Percentiles rank a stretch among this genome's conserved stretches.
These are phyloP conservation scores for Centropus bengalensis DNA, from an alignment of 2,113 vertebrate genomes.

Conservation along the genomic window DNA sequence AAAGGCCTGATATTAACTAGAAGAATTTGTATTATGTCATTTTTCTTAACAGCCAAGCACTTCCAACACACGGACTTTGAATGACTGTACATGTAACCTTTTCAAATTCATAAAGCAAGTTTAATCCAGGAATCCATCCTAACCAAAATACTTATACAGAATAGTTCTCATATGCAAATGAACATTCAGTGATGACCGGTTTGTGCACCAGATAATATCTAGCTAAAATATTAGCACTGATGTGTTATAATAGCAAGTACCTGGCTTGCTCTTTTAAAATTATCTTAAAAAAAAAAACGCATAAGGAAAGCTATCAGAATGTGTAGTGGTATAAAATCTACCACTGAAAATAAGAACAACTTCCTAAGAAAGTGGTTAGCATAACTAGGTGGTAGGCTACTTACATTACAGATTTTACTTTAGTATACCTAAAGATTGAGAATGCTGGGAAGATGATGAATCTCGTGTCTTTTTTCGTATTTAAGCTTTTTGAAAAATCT, in stretches of 20 bases:
- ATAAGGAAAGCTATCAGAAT: neutral
- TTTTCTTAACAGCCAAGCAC: neutral
- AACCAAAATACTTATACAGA: neutral
- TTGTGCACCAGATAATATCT: neutral
- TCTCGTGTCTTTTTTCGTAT: neutral
- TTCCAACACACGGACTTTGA: neutral
- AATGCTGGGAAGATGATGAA: neutral
- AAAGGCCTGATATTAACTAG: neutral
- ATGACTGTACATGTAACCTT: neutral
- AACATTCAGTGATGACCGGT: neutral
- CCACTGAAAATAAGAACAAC: neutral
- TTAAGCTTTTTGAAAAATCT: neutral
- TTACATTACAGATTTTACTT: neutral
- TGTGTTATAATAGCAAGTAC: neutral
- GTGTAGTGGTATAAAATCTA: neutral
- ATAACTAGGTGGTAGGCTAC: neutral
- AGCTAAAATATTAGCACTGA: neutral
- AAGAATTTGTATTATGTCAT: neutral
- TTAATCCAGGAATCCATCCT: neutral
- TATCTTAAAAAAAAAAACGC: neutral
- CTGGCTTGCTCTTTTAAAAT: neutral
- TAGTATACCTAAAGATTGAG: neutral
- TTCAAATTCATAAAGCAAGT: neutral
- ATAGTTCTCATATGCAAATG: neutral
- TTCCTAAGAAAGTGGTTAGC: neutral